Base-by-base conservation (phyloP, 1,140 invertebrate species). In the Trichomalopsis sarcophagae region DNA sequence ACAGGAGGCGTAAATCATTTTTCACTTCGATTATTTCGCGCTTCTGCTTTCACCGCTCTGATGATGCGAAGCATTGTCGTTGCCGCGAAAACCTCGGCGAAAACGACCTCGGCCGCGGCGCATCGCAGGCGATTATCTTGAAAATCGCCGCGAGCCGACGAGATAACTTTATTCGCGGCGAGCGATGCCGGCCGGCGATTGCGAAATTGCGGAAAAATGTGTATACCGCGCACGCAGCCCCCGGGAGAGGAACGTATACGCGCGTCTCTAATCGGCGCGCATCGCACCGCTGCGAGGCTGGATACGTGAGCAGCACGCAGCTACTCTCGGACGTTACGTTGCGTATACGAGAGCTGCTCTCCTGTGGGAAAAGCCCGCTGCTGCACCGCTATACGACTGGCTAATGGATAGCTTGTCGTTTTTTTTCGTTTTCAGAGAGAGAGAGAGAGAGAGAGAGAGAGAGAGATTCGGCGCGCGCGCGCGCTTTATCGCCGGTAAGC, bases 1-100 rank as follows among this genome's bases (percentile, higher is more conserved):
- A 82, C 30, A 82, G 75, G 76, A 82, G 50, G 27, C 62, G 36
- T 79, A 79, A 66, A 68, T 79, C 17, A 66, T 40, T 36, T 62
- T 80, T 68, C 55, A 13, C 21, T 17, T 55, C 55, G 55, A 73
- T 73, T 14, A 73, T 73, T 73, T 73, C 33, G 10, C 71, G 14
- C 27, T 21, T 73, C 50, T 7, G 30, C 71, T 73, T 27, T 73
- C 71, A 33, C 33, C 10, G n/a, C n/a, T 74, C 13, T 2, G 33
- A 3, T 36, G 33, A 36, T 36, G 27, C 10, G 7, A 13, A 74
- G 30, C 36, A 40, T 74, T 74, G 21, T 74, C 17, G 40, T 74
- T 17, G 21, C 55, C 0, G 55, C 17, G 55, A 71, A 71, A 71
- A 14, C 6, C 5, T 6, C 55, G 0, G 55, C 17, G 55, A 71